Conservation (phyloP, 1,140 invertebrate genomes). For the Pogonomyrmex barbatus region DNA sequence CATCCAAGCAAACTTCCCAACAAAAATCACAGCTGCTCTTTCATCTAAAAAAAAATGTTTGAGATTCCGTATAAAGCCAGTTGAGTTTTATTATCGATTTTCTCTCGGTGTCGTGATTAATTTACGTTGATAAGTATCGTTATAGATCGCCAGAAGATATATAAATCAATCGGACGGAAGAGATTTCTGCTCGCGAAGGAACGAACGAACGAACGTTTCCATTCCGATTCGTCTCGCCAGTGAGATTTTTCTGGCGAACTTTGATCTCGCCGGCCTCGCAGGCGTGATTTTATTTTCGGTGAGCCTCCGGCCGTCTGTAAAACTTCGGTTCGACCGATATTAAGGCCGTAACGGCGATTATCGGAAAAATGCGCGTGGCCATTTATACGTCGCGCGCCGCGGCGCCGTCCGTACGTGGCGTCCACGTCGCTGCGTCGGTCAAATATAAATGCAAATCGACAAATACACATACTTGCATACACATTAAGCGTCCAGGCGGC, state of each 20-base stretch:
- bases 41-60: background rate
- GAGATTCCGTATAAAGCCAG: background rate
- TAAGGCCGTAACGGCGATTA: slow-evolving; percentile 39
- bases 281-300: slow-evolving; percentile 34
- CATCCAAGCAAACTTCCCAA: background rate
- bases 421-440: slow-evolving; percentile 34
- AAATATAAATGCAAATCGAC: slow-evolving; percentile 75
- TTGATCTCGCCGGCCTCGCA: slow-evolving; percentile 60
- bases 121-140: background rate
- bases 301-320: slow-evolving; percentile 37
- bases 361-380: slow-evolving; percentile 62
- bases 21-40: background rate
- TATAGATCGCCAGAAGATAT: background rate
- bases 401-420: slow-evolving; percentile 6
- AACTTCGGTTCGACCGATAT: slow-evolving; percentile 21
- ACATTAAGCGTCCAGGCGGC: slow-evolving; percentile 19
- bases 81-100: background rate
- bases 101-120: background rate
- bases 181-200: slow-evolving; percentile 11
- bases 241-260: slow-evolving; percentile 61
- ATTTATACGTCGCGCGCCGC: slow-evolving; percentile 30
- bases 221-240: slow-evolving; percentile 23
- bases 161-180: background rate
- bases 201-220: slow-evolving; percentile 2
- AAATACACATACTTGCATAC: slow-evolving; percentile 68